Conservation (phyloP, 2,888 invertebrate species). For the Ctenicera cuprea region DNA sequence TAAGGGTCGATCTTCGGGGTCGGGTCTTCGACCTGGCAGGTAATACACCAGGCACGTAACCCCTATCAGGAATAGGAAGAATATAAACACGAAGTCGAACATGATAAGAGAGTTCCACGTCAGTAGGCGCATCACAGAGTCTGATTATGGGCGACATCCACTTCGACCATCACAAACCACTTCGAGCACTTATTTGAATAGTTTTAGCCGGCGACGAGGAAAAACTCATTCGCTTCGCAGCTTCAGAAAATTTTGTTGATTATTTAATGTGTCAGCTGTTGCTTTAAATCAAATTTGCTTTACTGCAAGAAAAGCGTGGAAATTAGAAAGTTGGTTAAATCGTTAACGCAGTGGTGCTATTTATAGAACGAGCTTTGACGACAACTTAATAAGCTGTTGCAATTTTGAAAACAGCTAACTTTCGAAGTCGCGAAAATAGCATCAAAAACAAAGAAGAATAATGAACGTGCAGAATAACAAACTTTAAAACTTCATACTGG, state of each 20-base stretch:
- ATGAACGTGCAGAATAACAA: conserved; percentile 42
- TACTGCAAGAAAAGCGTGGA: conserved; percentile 11
- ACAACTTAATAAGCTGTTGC: conserved; percentile 30
- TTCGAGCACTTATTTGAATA: conserved; percentile 38
- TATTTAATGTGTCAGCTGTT: neutral
- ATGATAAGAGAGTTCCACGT: conserved; percentile 91
- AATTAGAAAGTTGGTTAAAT: neutral
- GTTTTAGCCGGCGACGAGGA: conserved; percentile 13
- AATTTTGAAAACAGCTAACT: conserved; percentile 24
- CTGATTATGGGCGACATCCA: conserved; percentile 58
- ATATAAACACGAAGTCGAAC: conserved; percentile 92
- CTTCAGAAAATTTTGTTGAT: neutral
- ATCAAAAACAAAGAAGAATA: conserved; percentile 35
- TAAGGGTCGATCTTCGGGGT: conserved; percentile 72
- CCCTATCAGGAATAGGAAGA: conserved; percentile 89
- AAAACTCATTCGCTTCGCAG: neutral
- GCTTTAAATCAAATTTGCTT: conserved; percentile 1
- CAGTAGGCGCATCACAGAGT: conserved; percentile 85
- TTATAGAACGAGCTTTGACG: conserved; percentile 5
- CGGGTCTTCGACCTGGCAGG: conserved; percentile 78
- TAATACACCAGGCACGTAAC: conserved; percentile 90
- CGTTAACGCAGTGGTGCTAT: neutral
- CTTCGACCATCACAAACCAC: conserved; percentile 57
- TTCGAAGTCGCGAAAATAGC: conserved; percentile 19
- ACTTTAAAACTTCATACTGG: conserved; percentile 40